Evolutionary conservation across 2,113 vertebrate genomes (phyloP), one percentile per base, ranked within the genome.

Genomic region (Sander lucioperca): DNA sequence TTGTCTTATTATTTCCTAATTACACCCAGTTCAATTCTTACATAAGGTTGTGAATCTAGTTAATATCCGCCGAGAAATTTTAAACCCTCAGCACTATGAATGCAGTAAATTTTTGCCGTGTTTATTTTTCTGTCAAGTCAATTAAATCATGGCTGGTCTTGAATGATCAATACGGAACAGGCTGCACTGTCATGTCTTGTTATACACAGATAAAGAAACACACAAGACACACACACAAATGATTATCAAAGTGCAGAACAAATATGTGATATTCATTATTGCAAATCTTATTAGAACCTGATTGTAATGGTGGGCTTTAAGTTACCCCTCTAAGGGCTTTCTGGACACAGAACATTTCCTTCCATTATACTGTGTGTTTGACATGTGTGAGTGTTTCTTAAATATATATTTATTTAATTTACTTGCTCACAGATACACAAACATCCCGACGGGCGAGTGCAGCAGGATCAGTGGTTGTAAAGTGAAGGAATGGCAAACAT

Each of bases 1-100:
- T 86, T 71, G 74, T 57, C 66, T 81, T 90, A 86, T 88, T 89
- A 75, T 88, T 86, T 87, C 56, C 77, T 86, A 92, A 92, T 92
- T 78, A 74, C 53, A 79, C 59, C 21, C 21, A 11, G 15, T 50
- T 59, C 56, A 81, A 62, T 69, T 67, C 58, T 84, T 82, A 77
- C 56, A 77, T 51, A 65, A 76, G 84, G 30, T 19, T 67, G 75
- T 68, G 47, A 83, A 80, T 79, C 79, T 83, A 76, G 77, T 91
- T 51, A 78, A 84, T 58, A 59, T 54, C 51, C 33, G 70, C 45
- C 74, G 33, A 64, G 68, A 57, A 74, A 66, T 82, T 67, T 75
- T 56, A 70, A 82, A 76, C 51, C 19, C 16, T 1, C 23, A 66
- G 78, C 30, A 11, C 45, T 18, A 23, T 14, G 48, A 19, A 72